A percentile compares a stretch with the other conserved stretches of the same genome.
Conservation (phyloP, 2,888 invertebrate species). For the Rhingia campestris region DNA sequence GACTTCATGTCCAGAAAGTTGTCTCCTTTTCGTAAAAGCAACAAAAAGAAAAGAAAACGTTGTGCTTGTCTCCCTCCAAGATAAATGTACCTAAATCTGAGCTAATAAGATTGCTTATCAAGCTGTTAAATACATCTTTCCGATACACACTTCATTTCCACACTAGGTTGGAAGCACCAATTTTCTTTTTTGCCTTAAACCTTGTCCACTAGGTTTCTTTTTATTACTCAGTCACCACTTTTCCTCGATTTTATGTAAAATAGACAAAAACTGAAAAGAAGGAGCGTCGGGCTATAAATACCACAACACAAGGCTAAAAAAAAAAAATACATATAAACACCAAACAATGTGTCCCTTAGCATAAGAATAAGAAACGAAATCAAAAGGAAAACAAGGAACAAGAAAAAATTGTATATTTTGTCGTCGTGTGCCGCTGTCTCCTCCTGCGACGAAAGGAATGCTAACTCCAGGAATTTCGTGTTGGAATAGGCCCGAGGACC, state of each 20-base stretch:
- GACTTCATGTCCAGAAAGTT: conserved; percentile 20
- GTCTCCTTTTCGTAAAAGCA: conserved; percentile 31
- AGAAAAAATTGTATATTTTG: conserved; percentile 34
- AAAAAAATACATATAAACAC: conserved; percentile 14
- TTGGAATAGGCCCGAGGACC: conserved; percentile 67
- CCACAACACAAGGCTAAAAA: conserved; percentile 28
- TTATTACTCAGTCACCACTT: conserved; percentile 48
- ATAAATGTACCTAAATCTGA: conserved; percentile 29
- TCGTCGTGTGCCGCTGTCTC: conserved; percentile 27
- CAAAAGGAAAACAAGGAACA: conserved; percentile 57
- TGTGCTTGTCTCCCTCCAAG: conserved; percentile 5
- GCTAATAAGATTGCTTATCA: conserved; percentile 62
- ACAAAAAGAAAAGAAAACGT: conserved; percentile 33
- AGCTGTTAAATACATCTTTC: conserved; percentile 55
- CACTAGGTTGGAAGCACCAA: conserved; percentile 29
- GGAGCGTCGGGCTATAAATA: conserved; percentile 70
- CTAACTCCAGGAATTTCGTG: conserved; percentile 66
- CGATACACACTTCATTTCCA: conserved; percentile 54
- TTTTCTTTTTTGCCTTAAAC: conserved; percentile 29
- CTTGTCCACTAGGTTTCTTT: conserved; percentile 44
- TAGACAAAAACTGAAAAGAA: conserved; percentile 57
- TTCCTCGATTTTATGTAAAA: conserved; percentile 60
- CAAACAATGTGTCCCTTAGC: conserved; percentile 37
- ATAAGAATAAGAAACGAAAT: conserved; percentile 54
- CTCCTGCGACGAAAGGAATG: conserved; percentile 52